phyloP scores from a whole-genome alignment of 1,140 invertebrate genomes.

The Lasaia peninsularis region DNA sequence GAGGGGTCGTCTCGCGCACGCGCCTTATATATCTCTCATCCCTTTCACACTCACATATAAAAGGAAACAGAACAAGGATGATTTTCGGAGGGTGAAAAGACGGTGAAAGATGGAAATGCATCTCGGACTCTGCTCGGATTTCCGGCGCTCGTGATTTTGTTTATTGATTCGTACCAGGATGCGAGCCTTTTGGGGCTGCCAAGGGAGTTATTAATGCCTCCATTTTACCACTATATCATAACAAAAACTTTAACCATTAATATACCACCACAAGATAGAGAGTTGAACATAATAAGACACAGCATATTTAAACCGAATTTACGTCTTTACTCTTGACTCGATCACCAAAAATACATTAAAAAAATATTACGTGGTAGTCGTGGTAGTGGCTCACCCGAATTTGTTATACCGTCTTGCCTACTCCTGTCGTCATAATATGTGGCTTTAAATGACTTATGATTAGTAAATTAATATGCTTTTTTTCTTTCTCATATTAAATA shows the following conservation, averaged over 20 bases:
- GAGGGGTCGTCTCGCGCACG: constrained; percentile 66
- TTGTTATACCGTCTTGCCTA: too few relatives aligned
- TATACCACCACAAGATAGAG: background rate
- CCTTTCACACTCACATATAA: constrained; percentile 37
- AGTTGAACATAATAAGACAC: background rate
- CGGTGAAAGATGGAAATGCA: constrained; percentile 74
- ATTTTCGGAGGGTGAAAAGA: constrained; percentile 72
- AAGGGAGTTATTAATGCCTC: constrained; percentile 57
- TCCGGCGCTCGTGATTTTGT: constrained; percentile 71
- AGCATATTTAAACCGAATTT: background rate
- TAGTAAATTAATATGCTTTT: too few relatives aligned
- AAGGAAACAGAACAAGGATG: constrained; percentile 58
- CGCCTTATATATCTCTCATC: constrained; percentile 39
- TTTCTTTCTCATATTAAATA: too few relatives aligned
- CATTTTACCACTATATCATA: constrained; percentile 39
- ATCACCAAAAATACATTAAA: background rate
- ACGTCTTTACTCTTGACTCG: background rate
- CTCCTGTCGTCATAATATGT: too few relatives aligned
- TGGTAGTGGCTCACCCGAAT: too few relatives aligned
- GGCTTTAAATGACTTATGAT: too few relatives aligned
- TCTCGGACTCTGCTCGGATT: constrained; percentile 69
- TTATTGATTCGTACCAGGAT: constrained; percentile 69
- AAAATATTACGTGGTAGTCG: too few relatives aligned
- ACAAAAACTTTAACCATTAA: background rate
- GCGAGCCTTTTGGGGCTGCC: constrained; percentile 35